Conservation (phyloP, 2,797 vertebrate genomes). For the Pelochelys cantorii region DNA sequence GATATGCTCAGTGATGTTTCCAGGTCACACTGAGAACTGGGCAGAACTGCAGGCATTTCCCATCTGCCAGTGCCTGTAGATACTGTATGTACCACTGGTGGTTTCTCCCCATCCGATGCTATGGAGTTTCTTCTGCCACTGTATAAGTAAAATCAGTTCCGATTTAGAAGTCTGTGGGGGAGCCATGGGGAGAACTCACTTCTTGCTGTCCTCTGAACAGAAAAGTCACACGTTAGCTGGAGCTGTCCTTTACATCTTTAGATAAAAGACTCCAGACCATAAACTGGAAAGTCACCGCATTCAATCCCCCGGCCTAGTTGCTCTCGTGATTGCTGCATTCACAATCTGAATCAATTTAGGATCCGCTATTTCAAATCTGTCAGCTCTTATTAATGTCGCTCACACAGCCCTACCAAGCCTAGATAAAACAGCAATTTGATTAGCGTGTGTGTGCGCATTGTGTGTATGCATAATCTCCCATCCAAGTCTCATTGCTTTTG, state of each 20-base stretch:
- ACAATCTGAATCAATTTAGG: slow-evolving; percentile 57
- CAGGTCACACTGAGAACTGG: not conserved
- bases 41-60: not conserved
- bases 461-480: not conserved
- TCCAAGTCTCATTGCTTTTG: not conserved
- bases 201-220: accelerated
- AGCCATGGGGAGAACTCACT: not conserved
- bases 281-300: accelerated
- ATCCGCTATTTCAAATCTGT: slow-evolving; percentile 72
- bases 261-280: not conserved
- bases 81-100: not conserved
- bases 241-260: not conserved
- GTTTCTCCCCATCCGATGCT: not conserved
- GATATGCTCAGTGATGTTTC: not conserved
- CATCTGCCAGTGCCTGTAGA: not conserved
- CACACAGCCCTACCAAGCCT: not conserved
- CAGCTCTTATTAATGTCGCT: slow-evolving; percentile 73
- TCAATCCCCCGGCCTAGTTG: accelerated
- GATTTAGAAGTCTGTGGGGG: not conserved
- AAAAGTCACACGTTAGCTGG: not conserved
- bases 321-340: not conserved
- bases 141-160: not conserved
- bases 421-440: slow-evolving; percentile 58
- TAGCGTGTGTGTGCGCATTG: not conserved
- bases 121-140: not conserved